phyloP scores from a whole-genome alignment of 92 coral and sea anemone species.

The Palythoa caribaeorum region DNA sequence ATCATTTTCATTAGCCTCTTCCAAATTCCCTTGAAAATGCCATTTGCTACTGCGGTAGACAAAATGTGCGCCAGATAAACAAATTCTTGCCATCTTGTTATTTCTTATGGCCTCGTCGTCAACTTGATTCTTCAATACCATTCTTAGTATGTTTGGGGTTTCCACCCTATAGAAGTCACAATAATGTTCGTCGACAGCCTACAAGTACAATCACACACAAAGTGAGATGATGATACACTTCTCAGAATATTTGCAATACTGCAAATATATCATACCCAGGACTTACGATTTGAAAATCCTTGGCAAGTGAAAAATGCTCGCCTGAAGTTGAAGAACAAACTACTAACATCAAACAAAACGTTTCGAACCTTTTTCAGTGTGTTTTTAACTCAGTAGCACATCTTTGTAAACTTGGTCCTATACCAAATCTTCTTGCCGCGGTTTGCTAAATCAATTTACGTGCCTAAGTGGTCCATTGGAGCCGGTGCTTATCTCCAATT shows the following conservation, averaged over 20 bases:
- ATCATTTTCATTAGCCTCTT: neutral
- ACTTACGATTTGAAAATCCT: no score
- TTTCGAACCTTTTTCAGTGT: no score
- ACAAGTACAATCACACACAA: neutral
- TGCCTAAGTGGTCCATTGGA: no score
- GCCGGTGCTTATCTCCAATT: no score
- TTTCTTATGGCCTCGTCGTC: neutral
- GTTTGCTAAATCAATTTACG: no score
- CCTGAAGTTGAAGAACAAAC: no score
- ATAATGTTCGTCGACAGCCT: conserved; percentile 17
- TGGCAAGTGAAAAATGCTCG: neutral
- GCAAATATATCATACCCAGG: neutral
- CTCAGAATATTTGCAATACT: neutral
- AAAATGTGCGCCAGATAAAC: conserved; percentile 33
- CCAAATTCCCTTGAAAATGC: conserved; percentile 17
- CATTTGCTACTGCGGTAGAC: conserved; percentile 14
- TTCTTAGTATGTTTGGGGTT: conserved; percentile 31
- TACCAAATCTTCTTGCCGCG: no score
- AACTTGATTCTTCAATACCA: conserved; percentile 4
- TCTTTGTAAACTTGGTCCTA: no score
- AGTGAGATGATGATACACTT: neutral
- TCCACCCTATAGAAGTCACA: conserved; percentile 22
- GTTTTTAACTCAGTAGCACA: no score
- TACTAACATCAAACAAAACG: no score
- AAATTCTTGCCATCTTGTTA: conserved; percentile 2